Evolutionary conservation across 92 coral and sea anemone species (phyloP).

Genomic region (Epizoanthus stellaris): DNA sequence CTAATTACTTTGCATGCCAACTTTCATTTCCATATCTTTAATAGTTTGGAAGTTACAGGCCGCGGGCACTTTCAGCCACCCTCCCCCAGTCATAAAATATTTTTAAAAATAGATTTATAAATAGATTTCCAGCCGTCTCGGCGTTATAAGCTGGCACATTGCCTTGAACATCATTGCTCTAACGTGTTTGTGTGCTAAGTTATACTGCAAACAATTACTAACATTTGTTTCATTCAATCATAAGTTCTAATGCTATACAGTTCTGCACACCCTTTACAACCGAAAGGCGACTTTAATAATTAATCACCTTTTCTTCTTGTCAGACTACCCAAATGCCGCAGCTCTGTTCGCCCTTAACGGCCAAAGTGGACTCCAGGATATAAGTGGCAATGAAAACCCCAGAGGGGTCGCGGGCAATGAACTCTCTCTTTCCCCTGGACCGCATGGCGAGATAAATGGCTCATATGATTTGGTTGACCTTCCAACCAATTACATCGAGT

Average conservation of each 20-base stretch:
- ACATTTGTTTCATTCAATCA: background rate
- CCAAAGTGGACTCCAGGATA: conserved; percentile 35
- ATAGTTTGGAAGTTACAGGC: no score
- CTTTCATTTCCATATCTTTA: no score
- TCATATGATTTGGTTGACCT: conserved; percentile 10
- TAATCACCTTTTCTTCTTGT: background rate
- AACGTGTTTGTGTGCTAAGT: no score
- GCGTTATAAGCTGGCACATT: no score
- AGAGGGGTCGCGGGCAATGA: conserved; percentile 11
- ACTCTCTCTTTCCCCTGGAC: conserved; percentile 45
- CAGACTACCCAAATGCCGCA: conserved; percentile 31
- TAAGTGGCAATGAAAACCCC: conserved; percentile 36
- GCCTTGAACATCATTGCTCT: no score
- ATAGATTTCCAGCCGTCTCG: no score
- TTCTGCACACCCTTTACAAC: background rate
- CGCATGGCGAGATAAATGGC: conserved; percentile 31
- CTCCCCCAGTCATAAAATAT: no score
- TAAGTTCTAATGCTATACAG: background rate
- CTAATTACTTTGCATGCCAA: no score
- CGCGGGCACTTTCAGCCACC: no score
- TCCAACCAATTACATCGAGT: conserved; percentile 29
- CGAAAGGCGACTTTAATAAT: no score
- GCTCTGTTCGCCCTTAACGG: conserved; percentile 48
- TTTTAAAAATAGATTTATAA: no score
- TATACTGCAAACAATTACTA: no score